Evolutionary conservation across 2,113 vertebrate genomes (phyloP), one percentile per base, ranked within the genome.

Genomic region (Grallaria varia): DNA sequence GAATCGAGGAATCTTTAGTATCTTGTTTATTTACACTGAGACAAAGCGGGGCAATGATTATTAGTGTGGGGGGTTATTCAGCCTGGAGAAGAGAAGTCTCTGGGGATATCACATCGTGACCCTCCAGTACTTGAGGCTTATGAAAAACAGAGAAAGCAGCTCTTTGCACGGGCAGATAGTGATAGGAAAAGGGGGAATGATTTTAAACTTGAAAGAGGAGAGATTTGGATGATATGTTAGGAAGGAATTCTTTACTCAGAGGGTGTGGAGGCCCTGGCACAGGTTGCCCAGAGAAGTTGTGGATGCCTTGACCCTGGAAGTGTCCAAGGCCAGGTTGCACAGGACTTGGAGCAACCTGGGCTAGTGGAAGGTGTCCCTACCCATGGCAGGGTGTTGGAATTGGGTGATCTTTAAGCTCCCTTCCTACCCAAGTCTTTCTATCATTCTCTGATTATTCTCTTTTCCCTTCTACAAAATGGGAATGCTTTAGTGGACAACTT

Each of bases 71-170:
- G 35, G 12, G 17, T 24, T 55, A 21, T 69, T 63, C 55, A 84
- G 18, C 8, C 25, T 69, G 47, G 24, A 68, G n/a, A n/a, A 73
- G 31, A 74, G 52, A 82, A 89, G 2, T 35, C 49, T 42, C 40
- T 47, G 55, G 25, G 40, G 22, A 69, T 22, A 49, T 11, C 72
- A 49, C 0, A 0, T 56, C 44, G 27, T 0, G 3, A 49, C 49
- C 8, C 42, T 56, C 31, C 18, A 20, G 27, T 37, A 56, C 49
- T 9, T 24, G 10, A 49, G 10, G n/a, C 53, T 56, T 40, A 31
- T 49, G 40, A 49, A 77, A 76, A 69, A 49, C 21, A 69, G 40
- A 9, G 25, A 69, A 17, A 84, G n/a, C 40, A 63, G 72, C 35
- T 69, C 40, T 84, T 77, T 24, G 33, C 55, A 63, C 18, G 40